Conservation (phyloP, 2,113 vertebrate species). For the Indri indri region DNA sequence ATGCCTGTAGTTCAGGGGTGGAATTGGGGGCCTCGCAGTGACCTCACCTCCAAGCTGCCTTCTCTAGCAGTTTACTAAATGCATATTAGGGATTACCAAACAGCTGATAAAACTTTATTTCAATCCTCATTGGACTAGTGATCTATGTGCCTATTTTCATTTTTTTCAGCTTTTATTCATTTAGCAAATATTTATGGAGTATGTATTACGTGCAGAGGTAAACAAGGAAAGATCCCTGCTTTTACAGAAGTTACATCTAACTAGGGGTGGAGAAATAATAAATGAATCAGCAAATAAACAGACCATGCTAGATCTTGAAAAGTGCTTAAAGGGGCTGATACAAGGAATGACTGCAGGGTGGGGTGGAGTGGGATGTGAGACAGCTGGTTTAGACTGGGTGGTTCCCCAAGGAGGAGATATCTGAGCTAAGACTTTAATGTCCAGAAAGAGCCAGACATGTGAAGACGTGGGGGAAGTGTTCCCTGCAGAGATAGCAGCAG, state of each 20-base stretch:
- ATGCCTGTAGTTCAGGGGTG: background rate
- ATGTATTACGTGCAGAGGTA: background rate
- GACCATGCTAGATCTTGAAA: background rate
- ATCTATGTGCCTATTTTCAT: background rate
- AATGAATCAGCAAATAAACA: background rate
- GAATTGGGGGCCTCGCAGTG: too few relatives aligned
- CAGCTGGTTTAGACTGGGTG: background rate
- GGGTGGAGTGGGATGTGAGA: rapidly evolving
- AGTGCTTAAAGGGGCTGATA: background rate
- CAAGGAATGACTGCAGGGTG: background rate
- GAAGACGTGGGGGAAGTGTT: background rate
- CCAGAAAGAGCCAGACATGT: background rate
- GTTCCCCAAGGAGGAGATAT: background rate
- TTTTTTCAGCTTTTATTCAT: background rate
- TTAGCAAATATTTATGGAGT: background rate
- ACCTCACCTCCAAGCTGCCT: background rate
- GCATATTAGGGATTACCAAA: background rate
- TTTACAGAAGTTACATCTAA: background rate
- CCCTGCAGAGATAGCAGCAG: background rate
- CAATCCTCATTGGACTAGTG: background rate
- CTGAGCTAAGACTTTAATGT: background rate
- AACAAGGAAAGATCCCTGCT: background rate
- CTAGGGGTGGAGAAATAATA: background rate
- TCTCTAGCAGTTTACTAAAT: background rate
- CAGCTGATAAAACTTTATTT: background rate